Evolutionary conservation across 2,113 vertebrate species (phyloP), one percentile per base, ranked within the genome.

Genomic region (Alouatta palliata): DNA sequence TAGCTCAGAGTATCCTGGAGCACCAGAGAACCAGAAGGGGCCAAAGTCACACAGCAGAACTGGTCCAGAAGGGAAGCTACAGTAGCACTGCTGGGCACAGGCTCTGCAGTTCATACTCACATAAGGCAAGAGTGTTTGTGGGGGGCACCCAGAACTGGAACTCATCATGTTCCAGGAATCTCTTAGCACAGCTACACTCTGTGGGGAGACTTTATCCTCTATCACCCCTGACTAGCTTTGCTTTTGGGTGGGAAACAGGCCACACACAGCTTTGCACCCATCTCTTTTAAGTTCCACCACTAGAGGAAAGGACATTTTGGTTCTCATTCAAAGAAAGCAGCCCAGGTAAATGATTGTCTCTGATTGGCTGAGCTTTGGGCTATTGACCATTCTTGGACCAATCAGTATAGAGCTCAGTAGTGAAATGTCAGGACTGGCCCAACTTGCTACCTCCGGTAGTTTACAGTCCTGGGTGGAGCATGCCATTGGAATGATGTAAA

Each of bases 41-140:
- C 13, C 43, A 92, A 45, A 86, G 45, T 8, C 58, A 77, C 35
- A 35, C 0, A 21, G 23, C 32, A 58, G 32, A 87, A 56, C 17
- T 56, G 21, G 35, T n/a, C 12, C 4, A n/a, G 82, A 54, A 37
- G 25, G 27, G 61, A 25, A 32, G 0, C 8, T 0, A 0, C 5
- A 6, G 40, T 1, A 37, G 45, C 19, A 1, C 52, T 58, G 37
- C 32, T 52, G 2, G 19, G 35, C 16, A 12, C 30, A 11, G 27
- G 23, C 23, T 81, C 32, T 40, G 19, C 3, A 45, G 37, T 8
- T 61, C 70, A n/a, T 4, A 37, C 14, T 79, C 14, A 17, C 20
- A 52, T 0, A 45, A 40, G 54, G 27, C 10, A 27, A 70, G 30
- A 12, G 1, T 27, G 0, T 54, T 61, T 61, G 30, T 25, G 45